These are phyloP conservation scores for Aphrophora alni DNA, from an alignment of 2,888 invertebrate genomes.

Conservation along the genomic window DNA sequence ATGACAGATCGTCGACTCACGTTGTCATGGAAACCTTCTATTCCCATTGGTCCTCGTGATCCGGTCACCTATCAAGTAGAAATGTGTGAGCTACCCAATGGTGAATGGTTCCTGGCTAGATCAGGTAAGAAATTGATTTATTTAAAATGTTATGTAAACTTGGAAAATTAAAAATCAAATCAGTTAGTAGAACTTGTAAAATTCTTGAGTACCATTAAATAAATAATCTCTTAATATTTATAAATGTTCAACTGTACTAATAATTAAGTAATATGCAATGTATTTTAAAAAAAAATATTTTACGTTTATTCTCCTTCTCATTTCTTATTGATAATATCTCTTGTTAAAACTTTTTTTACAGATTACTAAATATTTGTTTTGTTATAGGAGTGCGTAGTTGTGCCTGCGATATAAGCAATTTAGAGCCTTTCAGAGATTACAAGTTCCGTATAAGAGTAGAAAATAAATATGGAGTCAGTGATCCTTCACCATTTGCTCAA, in stretches of 20 bases:
- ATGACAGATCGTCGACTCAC: constrained; percentile 90
- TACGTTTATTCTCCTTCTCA: background rate
- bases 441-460: constrained; percentile 95
- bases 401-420: constrained; percentile 85
- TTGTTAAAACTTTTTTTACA: background rate
- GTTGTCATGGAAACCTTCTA: constrained; percentile 92
- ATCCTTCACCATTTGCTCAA: constrained; percentile 90
- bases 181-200: background rate
- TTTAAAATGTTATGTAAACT: constrained; percentile 1
- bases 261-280: background rate
- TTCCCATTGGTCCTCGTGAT: constrained; percentile 83
- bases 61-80: constrained; percentile 94
- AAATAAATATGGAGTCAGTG: constrained; percentile 95
- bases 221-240: background rate
- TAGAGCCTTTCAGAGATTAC: constrained; percentile 94
- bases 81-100: constrained; percentile 90
- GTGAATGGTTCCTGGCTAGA: constrained; percentile 90
- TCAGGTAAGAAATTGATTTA: constrained; percentile 63
- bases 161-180: background rate
- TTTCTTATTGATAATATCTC: too few species aligned
- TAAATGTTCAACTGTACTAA: too few species aligned
- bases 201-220: background rate
- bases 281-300: background rate
- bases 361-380: background rate
- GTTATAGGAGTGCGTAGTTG: constrained; percentile 74